phyloP scores from a whole-genome alignment of 2,888 invertebrate genomes.

The Eupithecia vulgata region DNA sequence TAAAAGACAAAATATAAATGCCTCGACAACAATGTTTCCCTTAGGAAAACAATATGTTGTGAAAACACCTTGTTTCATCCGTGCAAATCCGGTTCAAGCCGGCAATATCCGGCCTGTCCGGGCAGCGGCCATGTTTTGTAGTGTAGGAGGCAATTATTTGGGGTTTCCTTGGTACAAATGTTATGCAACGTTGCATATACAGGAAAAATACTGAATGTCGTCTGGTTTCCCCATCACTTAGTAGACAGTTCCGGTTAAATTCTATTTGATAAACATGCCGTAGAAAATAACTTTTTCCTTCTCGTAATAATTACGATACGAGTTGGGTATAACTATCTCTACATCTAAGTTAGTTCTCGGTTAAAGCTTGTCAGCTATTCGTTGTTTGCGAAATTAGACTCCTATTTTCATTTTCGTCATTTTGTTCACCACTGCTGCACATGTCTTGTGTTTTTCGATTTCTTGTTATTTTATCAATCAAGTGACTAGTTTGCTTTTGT shows the following conservation, averaged over 20 bases:
- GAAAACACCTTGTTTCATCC: constrained; percentile 33
- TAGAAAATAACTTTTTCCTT: not conserved
- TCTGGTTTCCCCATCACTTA: not conserved
- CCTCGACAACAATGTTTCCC: not conserved
- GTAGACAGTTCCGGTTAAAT: not conserved
- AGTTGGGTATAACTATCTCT: not conserved
- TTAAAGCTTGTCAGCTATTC: not conserved
- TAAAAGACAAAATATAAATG: not conserved
- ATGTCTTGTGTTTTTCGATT: not conserved
- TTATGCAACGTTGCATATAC: not conserved
- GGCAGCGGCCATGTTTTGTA: constrained; percentile 36
- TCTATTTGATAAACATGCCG: not conserved
- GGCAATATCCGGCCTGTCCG: constrained; percentile 43
- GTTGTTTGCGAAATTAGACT: not conserved
- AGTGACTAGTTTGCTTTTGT: constrained; percentile 1
- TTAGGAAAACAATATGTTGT: constrained; percentile 25
- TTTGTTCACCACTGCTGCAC: not conserved
- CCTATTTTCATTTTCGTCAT: not conserved
- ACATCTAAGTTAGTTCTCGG: not conserved
- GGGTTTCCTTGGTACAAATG: not conserved
- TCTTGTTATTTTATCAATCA: not conserved
- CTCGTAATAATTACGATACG: not conserved
- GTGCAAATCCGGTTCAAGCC: constrained; percentile 42
- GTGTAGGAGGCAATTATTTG: constrained; percentile 14
- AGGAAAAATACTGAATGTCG: not conserved